Conservation (phyloP, 1,140 invertebrate genomes). For the Homarus americanus region DNA sequence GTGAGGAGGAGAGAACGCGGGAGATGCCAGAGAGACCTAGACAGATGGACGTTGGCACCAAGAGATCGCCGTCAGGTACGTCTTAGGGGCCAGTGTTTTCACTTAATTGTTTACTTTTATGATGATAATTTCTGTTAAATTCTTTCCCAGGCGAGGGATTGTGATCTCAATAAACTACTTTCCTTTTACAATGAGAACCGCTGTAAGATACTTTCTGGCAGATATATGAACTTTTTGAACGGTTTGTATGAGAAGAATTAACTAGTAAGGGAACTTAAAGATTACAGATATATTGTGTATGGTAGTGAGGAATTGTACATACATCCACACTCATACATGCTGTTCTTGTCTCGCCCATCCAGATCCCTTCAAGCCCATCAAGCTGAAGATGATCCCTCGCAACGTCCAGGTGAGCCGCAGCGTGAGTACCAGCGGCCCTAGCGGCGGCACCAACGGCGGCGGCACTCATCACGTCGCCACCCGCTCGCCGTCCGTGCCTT, state of each 20-base stretch:
- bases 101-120: too few relatives aligned
- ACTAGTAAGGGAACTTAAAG: too few relatives aligned
- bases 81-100: too few relatives aligned
- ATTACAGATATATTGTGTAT: background rate
- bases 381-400: conserved; percentile 63
- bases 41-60: background rate
- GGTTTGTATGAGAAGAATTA: too few relatives aligned
- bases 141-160: too few relatives aligned
- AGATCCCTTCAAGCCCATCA: conserved; percentile 56
- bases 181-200: too few relatives aligned
- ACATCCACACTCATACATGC: background rate
- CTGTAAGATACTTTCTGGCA: too few relatives aligned
- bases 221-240: too few relatives aligned
- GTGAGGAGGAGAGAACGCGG: background rate
- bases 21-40: background rate
- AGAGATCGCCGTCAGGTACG: conserved; percentile 24
- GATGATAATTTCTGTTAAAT: too few relatives aligned
- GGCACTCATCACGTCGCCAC: background rate
- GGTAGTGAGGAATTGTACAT: too few relatives aligned
- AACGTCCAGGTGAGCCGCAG: conserved; percentile 30
- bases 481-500: conserved; percentile 45
- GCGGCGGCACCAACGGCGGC: background rate
- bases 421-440: background rate
- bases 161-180: too few relatives aligned
- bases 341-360: conserved; percentile 14